Conservation (phyloP, 37 sponge, comb jelly and placozoan species). For the Aphrocallistes beatrix region DNA sequence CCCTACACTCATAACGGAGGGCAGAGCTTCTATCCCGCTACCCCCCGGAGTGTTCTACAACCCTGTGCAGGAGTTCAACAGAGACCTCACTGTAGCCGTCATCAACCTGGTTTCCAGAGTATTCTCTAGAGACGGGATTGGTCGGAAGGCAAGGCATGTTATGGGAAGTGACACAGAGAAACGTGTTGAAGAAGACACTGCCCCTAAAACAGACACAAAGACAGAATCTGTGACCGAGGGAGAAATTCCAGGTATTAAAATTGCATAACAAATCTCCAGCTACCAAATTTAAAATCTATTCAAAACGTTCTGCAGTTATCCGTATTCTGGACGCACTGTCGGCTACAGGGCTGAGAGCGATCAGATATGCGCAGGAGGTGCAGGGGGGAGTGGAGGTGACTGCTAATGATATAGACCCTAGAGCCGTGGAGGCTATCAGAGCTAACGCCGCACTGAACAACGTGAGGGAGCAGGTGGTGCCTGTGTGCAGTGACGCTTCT, state of each 20-base stretch:
- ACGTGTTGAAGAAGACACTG: too few relatives aligned
- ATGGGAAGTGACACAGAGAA: too few relatives aligned
- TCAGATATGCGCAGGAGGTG: constrained; percentile 86
- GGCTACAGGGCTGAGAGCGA: constrained; percentile 84
- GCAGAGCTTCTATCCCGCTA: constrained; percentile 72
- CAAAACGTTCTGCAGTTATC: constrained; percentile 10
- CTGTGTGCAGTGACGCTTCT: constrained; percentile 71
- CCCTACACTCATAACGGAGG: constrained; percentile 42
- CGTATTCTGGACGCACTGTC: constrained; percentile 78
- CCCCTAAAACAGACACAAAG: too few relatives aligned
- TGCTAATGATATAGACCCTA: constrained; percentile 72
- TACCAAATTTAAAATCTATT: neutral
- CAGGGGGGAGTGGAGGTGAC: constrained; percentile 28
- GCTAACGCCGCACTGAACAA: constrained; percentile 49
- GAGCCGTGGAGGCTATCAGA: constrained; percentile 49
- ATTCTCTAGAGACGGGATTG: neutral
- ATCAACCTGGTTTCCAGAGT: neutral
- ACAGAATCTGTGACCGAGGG: neutral
- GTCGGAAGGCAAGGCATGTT: neutral
- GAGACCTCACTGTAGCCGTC: constrained; percentile 62
- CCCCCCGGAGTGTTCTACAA: constrained; percentile 92
- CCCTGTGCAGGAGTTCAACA: constrained; percentile 90
- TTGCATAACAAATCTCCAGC: neutral
- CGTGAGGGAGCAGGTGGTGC: constrained; percentile 31
- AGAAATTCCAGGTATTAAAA: neutral